Percentiles rank a stretch among this genome's conserved stretches.
These are phyloP conservation scores for Drosophila suboccidentalis DNA, from an alignment of 2,888 invertebrate species.

Conservation along the genomic window DNA sequence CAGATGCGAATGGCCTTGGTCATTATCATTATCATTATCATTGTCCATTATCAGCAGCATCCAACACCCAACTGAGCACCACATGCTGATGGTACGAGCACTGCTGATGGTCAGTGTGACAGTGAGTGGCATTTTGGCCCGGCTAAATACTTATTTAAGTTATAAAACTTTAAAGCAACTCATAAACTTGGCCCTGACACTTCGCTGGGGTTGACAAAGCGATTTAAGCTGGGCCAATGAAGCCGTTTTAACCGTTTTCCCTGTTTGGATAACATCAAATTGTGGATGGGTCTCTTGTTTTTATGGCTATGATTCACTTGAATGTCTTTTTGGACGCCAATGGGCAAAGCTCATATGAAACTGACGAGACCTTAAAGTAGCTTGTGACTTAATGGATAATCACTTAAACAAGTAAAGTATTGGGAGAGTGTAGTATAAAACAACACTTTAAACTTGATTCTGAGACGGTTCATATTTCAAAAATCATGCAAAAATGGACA, in stretches of 20 bases:
- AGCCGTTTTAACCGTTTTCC: constrained; percentile 45
- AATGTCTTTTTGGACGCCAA: constrained; percentile 20
- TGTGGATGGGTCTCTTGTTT: constrained; percentile 23
- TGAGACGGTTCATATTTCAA: too few species aligned
- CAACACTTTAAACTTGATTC: too few species aligned
- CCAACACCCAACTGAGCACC: constrained; percentile 28
- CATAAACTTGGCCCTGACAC: constrained; percentile 62
- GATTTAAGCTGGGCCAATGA: constrained; percentile 42
- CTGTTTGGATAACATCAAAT: constrained; percentile 22
- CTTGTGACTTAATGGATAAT: constrained; percentile 3
- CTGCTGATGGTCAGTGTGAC: constrained; percentile 20
- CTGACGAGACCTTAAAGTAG: background rate
- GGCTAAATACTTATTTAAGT: constrained; percentile 66
- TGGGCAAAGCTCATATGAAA: constrained; percentile 7
- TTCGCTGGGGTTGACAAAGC: constrained; percentile 27
- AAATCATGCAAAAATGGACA: too few species aligned
- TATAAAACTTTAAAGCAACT: constrained; percentile 71
- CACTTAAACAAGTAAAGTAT: background rate
- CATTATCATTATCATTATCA: constrained; percentile 54
- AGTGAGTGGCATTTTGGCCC: background rate
- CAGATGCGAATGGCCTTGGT: constrained; percentile 19
- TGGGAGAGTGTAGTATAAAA: background rate
- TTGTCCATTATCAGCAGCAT: constrained; percentile 38
- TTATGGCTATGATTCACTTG: constrained; percentile 45
- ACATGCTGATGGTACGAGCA: constrained; percentile 51